Evolutionary conservation across 2,113 vertebrate genomes (phyloP), one percentile per base, ranked within the genome.

Genomic region (Caranx melampygus): DNA sequence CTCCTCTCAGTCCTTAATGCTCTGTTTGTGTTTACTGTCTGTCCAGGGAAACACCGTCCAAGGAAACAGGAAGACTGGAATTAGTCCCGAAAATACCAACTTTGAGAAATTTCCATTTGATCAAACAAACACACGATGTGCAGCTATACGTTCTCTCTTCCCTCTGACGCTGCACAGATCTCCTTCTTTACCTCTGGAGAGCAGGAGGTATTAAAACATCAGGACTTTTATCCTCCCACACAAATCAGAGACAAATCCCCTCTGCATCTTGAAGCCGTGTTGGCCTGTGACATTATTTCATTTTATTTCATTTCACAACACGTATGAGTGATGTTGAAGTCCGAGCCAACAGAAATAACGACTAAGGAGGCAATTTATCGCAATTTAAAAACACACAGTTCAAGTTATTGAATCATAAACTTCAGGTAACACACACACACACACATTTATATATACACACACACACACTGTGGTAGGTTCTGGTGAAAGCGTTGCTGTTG

Each of bases 401-500:
- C 6, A 45, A 12, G n/a, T 57, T 68, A 62, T 20, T 78, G n/a
- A 79, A 79, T 73, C 47, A 64, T 83, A 68, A 72, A 78, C 66
- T 37, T 57, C 31, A 72, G 62, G 69, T 72, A 58, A 62, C 72
- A 67, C 54, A 33, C 44, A 75, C n/a, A 68, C 37, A 26, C 26
- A 26, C 26, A 26, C 26, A 26, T 13, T 3, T 11, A 49, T 9
- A 42, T 4, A 49, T 6, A 18, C 47, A 49, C 5, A 51, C 49
- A 51, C 49, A 51, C 49, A 20, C 18, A 20, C 79, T 76, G 79
- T 70, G 67, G 83, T 68, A 82, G 70, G 73, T 79, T 81, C 62
- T n/a, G 57, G 40, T 82, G n/a, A 78, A 87, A 73, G 69, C 34
- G 58, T 89, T 89, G 82, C 70, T 78, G 49, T 81, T 85, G 79